Evolutionary conservation across 2,113 vertebrate species (phyloP), one percentile per base, ranked within the genome.

Genomic region (Pongo pygmaeus): DNA sequence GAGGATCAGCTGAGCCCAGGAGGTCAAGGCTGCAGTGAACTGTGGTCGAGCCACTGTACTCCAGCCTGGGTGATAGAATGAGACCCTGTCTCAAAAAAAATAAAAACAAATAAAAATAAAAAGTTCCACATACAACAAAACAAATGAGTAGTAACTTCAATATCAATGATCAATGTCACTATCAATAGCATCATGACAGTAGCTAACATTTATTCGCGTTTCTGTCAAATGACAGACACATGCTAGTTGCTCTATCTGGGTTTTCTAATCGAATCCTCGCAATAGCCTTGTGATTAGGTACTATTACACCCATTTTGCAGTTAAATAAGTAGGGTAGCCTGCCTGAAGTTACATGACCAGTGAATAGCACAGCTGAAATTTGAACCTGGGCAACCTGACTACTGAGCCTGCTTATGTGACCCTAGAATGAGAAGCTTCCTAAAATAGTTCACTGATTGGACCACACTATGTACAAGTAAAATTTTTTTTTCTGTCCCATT

Each of bases 401-500:
- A 8, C 23, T 64, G 59, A 86, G 14, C 22, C n/a, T 79, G 0
- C 67, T 67, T 50, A 64, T 85, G 1, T 59, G 61, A 84, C 46
- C 90, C 17, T 46, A 43, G 35, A 11, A 35, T 74, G 81, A 87
- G 32, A 84, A 30, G 7, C 6, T 92, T 91, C 17, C 72, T 93
- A n/a, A 95, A 97, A 90, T 50, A 92, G 38, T 52, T 85, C 55
- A 89, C 38, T 86, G 35, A 55, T 83, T 59, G 27, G 32, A 81
- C 20, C 12, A 77, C 59, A 77, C 59, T 48, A 27, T 46, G 32
- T 50, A 91, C 22, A 72, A 70, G 11, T 38, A 64, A 59, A 84
- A 59, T 1, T 35, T 43, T n/a, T 96, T 78, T 96, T 83, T 84
- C 75, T 94, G 4, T 86, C 17, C 13, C 40, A 74, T 84, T 89